Percentiles rank a stretch among this genome's conserved stretches.
These are phyloP conservation scores for Prionchulus punctatus DNA, from an alignment of 2,888 invertebrate genomes.

Conservation along the genomic window DNA sequence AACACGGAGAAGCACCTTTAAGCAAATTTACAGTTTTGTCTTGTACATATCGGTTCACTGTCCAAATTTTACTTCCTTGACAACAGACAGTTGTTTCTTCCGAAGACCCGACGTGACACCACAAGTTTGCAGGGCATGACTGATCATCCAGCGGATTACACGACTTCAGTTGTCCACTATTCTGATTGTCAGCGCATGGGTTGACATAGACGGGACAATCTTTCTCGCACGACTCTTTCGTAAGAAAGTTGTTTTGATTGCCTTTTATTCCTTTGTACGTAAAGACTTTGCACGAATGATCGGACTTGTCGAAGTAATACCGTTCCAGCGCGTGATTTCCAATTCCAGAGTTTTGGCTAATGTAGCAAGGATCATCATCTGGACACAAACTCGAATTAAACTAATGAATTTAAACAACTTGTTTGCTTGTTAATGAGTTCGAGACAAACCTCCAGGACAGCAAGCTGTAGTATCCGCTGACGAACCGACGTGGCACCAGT, in stretches of 20 bases:
- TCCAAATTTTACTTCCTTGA: slow-evolving; percentile 1
- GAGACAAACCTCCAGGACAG: slow-evolving; percentile 28
- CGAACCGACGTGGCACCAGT: slow-evolving; percentile 29
- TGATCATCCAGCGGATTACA: slow-evolving; percentile 20
- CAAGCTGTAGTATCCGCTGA: slow-evolving; percentile 23
- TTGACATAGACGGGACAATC: background rate
- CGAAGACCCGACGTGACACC: slow-evolving; percentile 5
- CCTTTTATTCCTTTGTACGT: slow-evolving; percentile 1
- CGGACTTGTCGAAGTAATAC: slow-evolving; percentile 10
- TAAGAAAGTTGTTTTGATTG: slow-evolving; percentile 9
- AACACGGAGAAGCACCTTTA: background rate
- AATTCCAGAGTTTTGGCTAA: too few relatives aligned
- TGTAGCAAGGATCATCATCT: too few relatives aligned
- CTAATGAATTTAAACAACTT: too few relatives aligned
- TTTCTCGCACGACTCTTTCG: slow-evolving; percentile 2
- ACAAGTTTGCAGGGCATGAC: slow-evolving; percentile 12
- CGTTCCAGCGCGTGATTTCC: slow-evolving; percentile 21
- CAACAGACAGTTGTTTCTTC: slow-evolving; percentile 7
- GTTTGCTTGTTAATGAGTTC: too few relatives aligned
- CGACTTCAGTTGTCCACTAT: too few relatives aligned
- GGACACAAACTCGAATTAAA: too few relatives aligned
- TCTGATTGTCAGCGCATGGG: background rate
- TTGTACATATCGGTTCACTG: background rate
- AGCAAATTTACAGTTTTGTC: background rate
- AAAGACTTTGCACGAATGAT: slow-evolving; percentile 6